These are phyloP conservation scores for Peromyscus melanophrys DNA, from an alignment of 2,797 vertebrate genomes.

Conservation along the genomic window DNA sequence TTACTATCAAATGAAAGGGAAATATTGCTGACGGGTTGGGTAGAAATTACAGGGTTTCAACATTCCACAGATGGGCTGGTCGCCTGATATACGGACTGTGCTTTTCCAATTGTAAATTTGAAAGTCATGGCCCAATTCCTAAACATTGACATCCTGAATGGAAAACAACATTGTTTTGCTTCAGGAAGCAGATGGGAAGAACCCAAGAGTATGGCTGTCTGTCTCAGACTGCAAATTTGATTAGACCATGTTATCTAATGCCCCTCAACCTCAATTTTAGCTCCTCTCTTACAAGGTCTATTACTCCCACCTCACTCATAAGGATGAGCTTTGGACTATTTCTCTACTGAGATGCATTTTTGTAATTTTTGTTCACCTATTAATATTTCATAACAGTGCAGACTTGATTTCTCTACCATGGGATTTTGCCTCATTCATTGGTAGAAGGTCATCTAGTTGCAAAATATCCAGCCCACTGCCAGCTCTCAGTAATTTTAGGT, in stretches of 20 bases:
- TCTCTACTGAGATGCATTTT: background rate
- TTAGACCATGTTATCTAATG: too few species aligned
- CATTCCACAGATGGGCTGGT: conserved; percentile 68
- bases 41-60: conserved; percentile 80
- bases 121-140: conserved; percentile 55
- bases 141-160: background rate
- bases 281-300: background rate
- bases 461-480: background rate
- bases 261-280: background rate
- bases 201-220: background rate
- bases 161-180: background rate
- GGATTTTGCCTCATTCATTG: background rate
- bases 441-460: background rate
- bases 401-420: background rate
- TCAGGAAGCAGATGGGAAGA: conserved; percentile 8
- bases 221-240: background rate
- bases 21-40: conserved; percentile 68
- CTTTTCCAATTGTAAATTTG: conserved; percentile 65
- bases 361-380: background rate
- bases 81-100: conserved; percentile 4
- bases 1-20: conserved; percentile 81
- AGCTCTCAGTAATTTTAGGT: background rate
- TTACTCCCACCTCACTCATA: background rate
- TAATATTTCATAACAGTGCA: background rate
- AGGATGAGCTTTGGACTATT: background rate